Percentiles rank a stretch among this genome's conserved stretches.
Conservation (phyloP, 2,797 vertebrate genomes). For the Cossypha caffra region DNA sequence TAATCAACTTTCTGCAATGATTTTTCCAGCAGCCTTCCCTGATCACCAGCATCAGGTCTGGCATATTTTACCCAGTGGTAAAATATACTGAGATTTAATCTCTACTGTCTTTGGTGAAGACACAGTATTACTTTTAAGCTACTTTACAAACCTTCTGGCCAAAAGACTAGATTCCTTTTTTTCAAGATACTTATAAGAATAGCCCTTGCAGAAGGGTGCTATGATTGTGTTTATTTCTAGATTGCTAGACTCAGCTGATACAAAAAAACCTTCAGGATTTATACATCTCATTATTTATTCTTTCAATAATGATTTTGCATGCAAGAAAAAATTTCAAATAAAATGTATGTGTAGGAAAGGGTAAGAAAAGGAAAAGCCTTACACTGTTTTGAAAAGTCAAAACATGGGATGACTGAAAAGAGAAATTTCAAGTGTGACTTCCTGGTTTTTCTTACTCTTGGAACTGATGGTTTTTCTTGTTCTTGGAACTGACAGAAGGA, state of each 20-base stretch:
- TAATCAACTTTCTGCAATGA: constrained; percentile 54
- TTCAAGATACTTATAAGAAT: not conserved
- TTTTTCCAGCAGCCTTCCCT: constrained; percentile 47
- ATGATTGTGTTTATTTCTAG: not conserved
- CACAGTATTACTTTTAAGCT: not conserved
- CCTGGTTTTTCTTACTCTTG: not conserved
- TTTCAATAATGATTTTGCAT: not conserved
- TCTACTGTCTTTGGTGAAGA: not conserved
- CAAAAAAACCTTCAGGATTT: not conserved
- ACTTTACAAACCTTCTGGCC: not conserved
- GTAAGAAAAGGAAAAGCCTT: not conserved
- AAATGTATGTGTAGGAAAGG: not conserved
- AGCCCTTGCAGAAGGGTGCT: not conserved
- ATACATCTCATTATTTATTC: not conserved
- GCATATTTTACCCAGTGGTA: not conserved
- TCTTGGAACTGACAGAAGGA: not conserved
- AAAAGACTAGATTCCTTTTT: not conserved
- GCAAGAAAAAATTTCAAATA: not conserved
- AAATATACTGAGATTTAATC: not conserved
- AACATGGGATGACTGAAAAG: not conserved
- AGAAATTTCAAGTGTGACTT: not conserved
- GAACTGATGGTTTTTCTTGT: not conserved
- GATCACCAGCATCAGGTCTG: not conserved
- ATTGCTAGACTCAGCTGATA: not conserved
- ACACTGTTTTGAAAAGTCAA: not conserved